These are phyloP conservation scores for Microplitis mediator DNA, from an alignment of 1,140 invertebrate species.

Conservation along the genomic window DNA sequence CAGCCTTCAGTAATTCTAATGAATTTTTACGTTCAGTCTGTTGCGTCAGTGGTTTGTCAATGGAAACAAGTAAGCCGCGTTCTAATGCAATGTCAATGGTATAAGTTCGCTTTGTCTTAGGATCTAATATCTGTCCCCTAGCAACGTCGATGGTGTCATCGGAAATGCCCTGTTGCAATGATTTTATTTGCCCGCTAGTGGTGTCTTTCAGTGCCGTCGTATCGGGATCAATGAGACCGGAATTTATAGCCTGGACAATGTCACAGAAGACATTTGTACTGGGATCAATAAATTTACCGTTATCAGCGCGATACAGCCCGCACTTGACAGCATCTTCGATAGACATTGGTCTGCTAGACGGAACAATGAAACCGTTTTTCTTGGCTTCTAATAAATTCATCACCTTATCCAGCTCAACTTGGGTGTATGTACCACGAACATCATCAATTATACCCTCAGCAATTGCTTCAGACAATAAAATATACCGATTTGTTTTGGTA, in stretches of 20 bases:
- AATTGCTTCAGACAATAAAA: conserved; percentile 78
- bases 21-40: conserved; percentile 37
- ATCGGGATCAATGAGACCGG: conserved; percentile 76
- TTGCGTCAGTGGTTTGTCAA: conserved; percentile 71
- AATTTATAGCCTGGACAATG: conserved; percentile 73
- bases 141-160: conserved; percentile 79
- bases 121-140: conserved; percentile 79
- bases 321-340: conserved; percentile 80
- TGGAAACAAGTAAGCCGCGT: conserved; percentile 74
- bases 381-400: conserved; percentile 76
- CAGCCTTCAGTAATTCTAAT: conserved; percentile 56
- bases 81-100: conserved; percentile 77
- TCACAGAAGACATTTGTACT: conserved; percentile 72
- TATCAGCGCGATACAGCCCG: conserved; percentile 76
- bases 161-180: conserved; percentile 75
- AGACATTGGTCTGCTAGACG: conserved; percentile 71
- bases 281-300: conserved; percentile 81
- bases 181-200: conserved; percentile 73
- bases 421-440: conserved; percentile 70
- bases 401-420: conserved; percentile 66
- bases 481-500: conserved; percentile 71
- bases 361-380: conserved; percentile 75
- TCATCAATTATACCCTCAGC: conserved; percentile 76
- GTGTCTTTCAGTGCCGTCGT: conserved; percentile 80
- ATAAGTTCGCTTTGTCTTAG: conserved; percentile 74